Base-by-base conservation (phyloP, 2,797 vertebrate genomes). In the Enteromius trimaculatus region DNA sequence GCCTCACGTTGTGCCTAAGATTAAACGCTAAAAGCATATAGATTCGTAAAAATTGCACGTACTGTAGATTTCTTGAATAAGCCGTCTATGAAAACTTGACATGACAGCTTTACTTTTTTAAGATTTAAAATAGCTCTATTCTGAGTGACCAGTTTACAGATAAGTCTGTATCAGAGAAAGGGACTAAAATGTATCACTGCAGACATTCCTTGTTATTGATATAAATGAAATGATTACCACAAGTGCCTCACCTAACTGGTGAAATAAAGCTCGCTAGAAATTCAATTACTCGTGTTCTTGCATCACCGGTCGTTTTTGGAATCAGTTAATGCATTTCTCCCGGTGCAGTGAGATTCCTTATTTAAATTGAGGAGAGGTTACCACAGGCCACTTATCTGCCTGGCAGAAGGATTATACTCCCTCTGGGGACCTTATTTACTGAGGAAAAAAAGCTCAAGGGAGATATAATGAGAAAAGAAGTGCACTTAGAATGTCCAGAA, bases 181-280 rank as follows among this genome's bases (percentile, higher is more conserved):
- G 4, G 14, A 29, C 60, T 75, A 53, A 31, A 53, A 76, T 66
- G 19, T 42, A 77, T 82, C 51, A 77, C 29, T 69, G 37, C n/a
- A 77, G 72, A 77, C 49, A 77, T 77, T 44, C 8, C 4, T 14
- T 69, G 16, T 82, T 23, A 69, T 58, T 76, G 34, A 77, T 42
- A 68, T 77, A 42, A 82, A 77, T 82, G 34, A 82, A 77, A 82
- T 34, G 70, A 82, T 82, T 75, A 80, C 29, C 53, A 49, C 47
- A 84, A 47, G 71, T 55, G 75, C 75, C 42, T 62, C 74, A 55
- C 19, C 60, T 55, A 72, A 76, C 72, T 68, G 51, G 47, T 77
- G 29, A 62, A 65, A 77, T 72, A 82, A 82, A 77, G 23, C 47
- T 37, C 23, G 74, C 51, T 69, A 79, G 68, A 79, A 79, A 68